Evolutionary conservation across 2,113 vertebrate species (phyloP).

Genomic region (Rhea pennata): DNA sequence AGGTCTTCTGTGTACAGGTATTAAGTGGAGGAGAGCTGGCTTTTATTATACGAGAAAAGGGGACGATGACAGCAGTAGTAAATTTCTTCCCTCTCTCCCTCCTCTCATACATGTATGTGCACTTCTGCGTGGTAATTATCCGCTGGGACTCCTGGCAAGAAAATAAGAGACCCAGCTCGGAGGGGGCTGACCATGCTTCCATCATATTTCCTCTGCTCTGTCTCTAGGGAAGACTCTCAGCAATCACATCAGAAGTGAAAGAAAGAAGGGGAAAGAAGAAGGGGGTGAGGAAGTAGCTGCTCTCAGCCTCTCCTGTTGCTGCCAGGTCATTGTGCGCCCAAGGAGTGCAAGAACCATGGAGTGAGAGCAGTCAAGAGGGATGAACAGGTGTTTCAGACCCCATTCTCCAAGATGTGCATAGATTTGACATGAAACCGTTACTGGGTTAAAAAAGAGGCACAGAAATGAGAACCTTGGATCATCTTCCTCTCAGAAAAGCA

Average conservation of each 20-base stretch:
- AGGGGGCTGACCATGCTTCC: neutral
- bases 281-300: neutral
- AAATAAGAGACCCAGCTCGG: neutral
- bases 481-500: neutral
- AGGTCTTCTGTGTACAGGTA: neutral
- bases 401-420: neutral
- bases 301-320: neutral
- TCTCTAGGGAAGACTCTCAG: neutral
- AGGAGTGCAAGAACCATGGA: neutral
- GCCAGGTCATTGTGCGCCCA: neutral
- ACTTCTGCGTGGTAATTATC: neutral
- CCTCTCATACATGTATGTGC: neutral
- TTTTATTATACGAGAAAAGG: neutral
- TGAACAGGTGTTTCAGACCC: neutral
- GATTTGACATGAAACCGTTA: neutral
- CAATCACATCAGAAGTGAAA: accelerated
- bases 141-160: neutral
- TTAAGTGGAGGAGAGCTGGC: neutral
- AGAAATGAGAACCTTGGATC: neutral
- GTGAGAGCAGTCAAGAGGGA: neutral
- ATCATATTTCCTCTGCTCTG: neutral
- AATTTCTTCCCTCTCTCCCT: neutral
- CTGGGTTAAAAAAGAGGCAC: neutral
- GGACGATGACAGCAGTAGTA: neutral
- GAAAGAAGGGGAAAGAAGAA: accelerated